Conservation (phyloP, 2,888 invertebrate genomes). For the Ormyrus nitidulus region DNA sequence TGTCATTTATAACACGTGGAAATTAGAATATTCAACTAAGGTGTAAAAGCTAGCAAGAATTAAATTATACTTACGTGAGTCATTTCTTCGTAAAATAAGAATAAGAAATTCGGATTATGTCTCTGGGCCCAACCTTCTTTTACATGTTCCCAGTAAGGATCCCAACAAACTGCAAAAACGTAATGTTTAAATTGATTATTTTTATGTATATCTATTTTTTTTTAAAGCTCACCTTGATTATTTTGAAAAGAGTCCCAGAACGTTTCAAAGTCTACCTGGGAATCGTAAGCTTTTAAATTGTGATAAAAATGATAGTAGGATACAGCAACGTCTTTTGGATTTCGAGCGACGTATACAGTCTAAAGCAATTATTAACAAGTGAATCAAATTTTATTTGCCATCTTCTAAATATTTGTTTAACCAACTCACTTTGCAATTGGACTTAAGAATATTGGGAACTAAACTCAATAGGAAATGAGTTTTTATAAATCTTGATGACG, state of each 20-base stretch:
- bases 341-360: constrained; percentile 89
- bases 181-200: not conserved
- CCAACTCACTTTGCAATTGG: constrained; percentile 44
- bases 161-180: constrained; percentile 78
- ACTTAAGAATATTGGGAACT: constrained; percentile 75
- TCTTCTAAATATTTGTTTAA: no score
- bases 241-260: constrained; percentile 84
- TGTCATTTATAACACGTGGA: not conserved
- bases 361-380: constrained; percentile 65
- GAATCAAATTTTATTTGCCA: no score
- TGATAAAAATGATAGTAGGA: constrained; percentile 89
- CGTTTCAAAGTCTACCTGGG: constrained; percentile 81
- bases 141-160: constrained; percentile 87
- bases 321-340: constrained; percentile 90
- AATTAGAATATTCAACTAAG: not conserved
- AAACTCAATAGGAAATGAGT: constrained; percentile 85
- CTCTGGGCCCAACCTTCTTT: constrained; percentile 85
- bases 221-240: constrained; percentile 79
- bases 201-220: not conserved
- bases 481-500: constrained; percentile 78
- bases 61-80: constrained; percentile 76
- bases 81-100: constrained; percentile 89
- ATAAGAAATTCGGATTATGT: constrained; percentile 83
- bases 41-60: no score
- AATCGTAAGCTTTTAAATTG: constrained; percentile 83